A percentile compares a stretch with the other conserved stretches of the same genome.
These are phyloP conservation scores for Meandrusa payeni DNA, from an alignment of 2,888 invertebrate species.

Conservation along the genomic window DNA sequence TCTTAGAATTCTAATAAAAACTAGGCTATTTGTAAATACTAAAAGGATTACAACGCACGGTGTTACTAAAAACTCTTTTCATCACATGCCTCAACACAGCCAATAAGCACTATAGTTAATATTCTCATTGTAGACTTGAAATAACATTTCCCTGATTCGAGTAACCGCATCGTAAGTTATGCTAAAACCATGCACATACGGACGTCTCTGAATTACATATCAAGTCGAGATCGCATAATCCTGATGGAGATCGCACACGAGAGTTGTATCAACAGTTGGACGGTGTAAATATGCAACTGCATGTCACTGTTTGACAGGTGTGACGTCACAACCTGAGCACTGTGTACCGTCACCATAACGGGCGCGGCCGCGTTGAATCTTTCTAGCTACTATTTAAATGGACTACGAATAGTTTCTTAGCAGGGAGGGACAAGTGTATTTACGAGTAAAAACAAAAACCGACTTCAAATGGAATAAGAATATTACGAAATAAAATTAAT, in stretches of 20 bases:
- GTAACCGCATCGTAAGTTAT: constrained; percentile 79
- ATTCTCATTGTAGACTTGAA: constrained; percentile 77
- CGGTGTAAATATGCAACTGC: constrained; percentile 78
- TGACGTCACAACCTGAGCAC: constrained; percentile 79
- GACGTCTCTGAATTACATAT: constrained; percentile 58
- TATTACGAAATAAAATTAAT: too few species aligned
- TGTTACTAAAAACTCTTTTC: constrained; percentile 80
- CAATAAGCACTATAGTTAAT: constrained; percentile 78
- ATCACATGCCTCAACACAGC: constrained; percentile 80
- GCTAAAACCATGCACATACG: constrained; percentile 79
- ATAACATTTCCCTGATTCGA: constrained; percentile 77
- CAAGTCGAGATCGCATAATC: constrained; percentile 45
- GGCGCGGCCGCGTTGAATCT: constrained; percentile 62
- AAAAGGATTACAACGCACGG: constrained; percentile 72
- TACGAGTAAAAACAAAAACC: too few species aligned
- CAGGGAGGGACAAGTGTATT: constrained; percentile 28
- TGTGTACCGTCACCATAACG: constrained; percentile 76
- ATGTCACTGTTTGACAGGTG: constrained; percentile 80
- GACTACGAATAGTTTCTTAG: constrained; percentile 29
- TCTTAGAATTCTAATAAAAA: too few species aligned
- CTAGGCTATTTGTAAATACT: constrained; percentile 73
- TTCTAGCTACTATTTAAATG: background rate
- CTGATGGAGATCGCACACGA: too few species aligned
- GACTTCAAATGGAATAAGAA: too few species aligned
- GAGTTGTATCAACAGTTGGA: constrained; percentile 50